Base-by-base conservation (phyloP, 2,888 invertebrate genomes). In the Sturmia bella region DNA sequence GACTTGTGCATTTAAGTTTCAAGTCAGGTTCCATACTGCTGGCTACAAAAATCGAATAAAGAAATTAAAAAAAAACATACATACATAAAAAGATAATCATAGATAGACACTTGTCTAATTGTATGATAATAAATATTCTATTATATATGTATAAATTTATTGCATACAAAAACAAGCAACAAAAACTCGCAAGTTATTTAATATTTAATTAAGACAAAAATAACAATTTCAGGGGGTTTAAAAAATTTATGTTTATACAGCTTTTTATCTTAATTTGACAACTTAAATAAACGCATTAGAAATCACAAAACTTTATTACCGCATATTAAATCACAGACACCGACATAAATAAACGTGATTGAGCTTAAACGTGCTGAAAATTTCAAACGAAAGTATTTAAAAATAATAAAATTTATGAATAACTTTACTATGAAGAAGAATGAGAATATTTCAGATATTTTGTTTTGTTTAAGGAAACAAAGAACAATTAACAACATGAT, bases 281-380 rank as follows among this genome's bases (percentile, higher is more conserved):
- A 9, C 19, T 19, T 21, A 13, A 56, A 2, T 39, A 3, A 39
- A 61, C 27, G 6, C 43, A 57, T 70, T 61, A 83, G 72, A 54
- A 56, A 54, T 24, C 73, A 45, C 73, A 45, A n/a, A 45, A 57
- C 27, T 17, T 45, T 45, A 41, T 24, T 41, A 54, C 12, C 32
- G 4, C n/a, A 43, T 63, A 66, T 48, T 70, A 69, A 75, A 64
- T 63, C 32, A 41, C n/a, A n/a, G n/a, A n/a, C n/a, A n/a, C n/a
- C n/a, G 27, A 27, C 27, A 27, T 6, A 32, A 48, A 61, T 74
- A 86, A 87, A 86, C 86, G 87, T 87, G 88, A 85, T 87, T 86
- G 54, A 54, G 84, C 84, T 66, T 83, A 85, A 87, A 87, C 87
- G 88, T 87, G 87, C 83, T 83, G 24, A 79, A 85, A 83, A 84